Percentiles rank a stretch among this genome's conserved stretches.
phyloP scores from a whole-genome alignment of 1,140 invertebrate genomes.

The Brachionus calyciflorus region DNA sequence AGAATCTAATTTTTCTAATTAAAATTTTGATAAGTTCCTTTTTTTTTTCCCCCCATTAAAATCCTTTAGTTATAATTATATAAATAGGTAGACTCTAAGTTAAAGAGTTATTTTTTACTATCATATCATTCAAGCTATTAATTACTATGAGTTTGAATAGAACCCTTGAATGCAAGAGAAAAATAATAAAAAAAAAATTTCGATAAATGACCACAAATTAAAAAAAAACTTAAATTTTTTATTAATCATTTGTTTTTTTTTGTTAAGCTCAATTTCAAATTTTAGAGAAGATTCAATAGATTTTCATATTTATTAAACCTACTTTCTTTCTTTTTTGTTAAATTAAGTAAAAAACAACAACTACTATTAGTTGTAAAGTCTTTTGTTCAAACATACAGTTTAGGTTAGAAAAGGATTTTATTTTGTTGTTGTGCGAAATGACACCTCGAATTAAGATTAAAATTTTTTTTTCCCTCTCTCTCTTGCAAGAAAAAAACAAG shows the following conservation, averaged over 20 bases:
- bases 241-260: constrained; percentile 1
- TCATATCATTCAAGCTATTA: constrained; percentile 30
- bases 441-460: constrained; percentile 27
- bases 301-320: no score
- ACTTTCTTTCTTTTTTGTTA: no score
- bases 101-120: background rate
- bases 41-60: no score
- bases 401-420: background rate
- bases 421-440: background rate
- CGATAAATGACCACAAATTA: background rate
- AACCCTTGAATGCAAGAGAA: constrained; percentile 10
- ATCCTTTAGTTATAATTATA: no score
- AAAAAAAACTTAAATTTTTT: no score
- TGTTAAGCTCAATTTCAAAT: background rate
- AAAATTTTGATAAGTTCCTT: no score
- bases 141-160: background rate
- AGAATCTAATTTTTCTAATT: no score
- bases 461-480: background rate
- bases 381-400: constrained; percentile 29
- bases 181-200: no score
- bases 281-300: no score
- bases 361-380: background rate
- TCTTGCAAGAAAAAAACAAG: background rate
- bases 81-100: no score
- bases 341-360: no score